Evolutionary conservation across 2,113 vertebrate genomes (phyloP), one percentile per base, ranked within the genome.

Genomic region (Axis porcinus): DNA sequence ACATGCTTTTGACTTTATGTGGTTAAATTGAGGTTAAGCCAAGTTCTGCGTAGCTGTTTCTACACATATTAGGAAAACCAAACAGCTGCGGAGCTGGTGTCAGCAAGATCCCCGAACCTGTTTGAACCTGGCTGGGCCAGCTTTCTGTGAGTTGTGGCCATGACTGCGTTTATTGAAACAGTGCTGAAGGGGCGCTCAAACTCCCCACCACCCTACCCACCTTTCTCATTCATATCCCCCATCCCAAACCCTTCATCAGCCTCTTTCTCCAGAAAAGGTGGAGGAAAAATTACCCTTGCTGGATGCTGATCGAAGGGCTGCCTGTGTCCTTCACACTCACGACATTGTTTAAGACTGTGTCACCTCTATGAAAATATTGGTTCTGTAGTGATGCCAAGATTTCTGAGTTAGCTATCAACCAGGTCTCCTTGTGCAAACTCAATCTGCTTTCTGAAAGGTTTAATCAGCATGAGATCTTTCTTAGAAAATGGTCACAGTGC

Each of bases 301-400:
- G 98, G 54, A 17, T 89, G 6, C 33, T 28, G 85, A 96, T 6
- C n/a, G 96, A 93, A 95, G 54, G 76, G 70, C 86, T 25, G 8
- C 96, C 97, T 95, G 89, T 64, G 85, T 54, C 84, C 82, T 27
- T 23, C 82, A 97, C 76, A 95, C 95, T 86, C 92, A 95, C 94
- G 79, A 79, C 94, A 96, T 81, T 98, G 91, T 97, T 98, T 60
- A 74, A 58, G 94, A 93, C 0, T 78, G 36, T 93, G 91, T 57
- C 95, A 96, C 96, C 87, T 96, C 88, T 98, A 25, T 95, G 55
- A 97, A 97, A 98, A 98, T 97, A 97, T 88, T 98, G 33, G 94
- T 97, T 57, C 93, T 98, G 92, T 82, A 36, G 33, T 16, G 16
- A 43, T 89, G 98, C 97, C 96, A 98, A 78, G 82, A 28, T 89